Base-by-base conservation (phyloP, 2,888 invertebrate species). In the Temnothorax unifasciatus region DNA sequence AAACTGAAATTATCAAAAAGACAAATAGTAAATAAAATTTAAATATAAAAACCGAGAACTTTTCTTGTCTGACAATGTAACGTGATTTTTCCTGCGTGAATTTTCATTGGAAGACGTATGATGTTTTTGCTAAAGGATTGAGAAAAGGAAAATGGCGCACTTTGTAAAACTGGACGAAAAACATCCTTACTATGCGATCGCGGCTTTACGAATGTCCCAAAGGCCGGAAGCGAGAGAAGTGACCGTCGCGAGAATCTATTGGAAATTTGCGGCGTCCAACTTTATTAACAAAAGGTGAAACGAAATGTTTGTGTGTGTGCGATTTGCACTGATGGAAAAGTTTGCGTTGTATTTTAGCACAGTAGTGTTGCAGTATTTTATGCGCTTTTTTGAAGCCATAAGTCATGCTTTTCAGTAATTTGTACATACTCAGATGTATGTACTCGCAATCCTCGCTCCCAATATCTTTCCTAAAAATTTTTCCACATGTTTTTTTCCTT, bases 201-300 rank as follows among this genome's bases (percentile, higher is more conserved):
- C 93, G 21, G 93, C 92, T 21, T 89, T 90, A 57, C 92, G 93
- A 84, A 93, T 93, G 93, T 89, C 87, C 85, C 92, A 92, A 85
- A 92, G 90, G 29, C 90, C 92, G 50, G 93, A 93, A 90, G 88
- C 85, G 13, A 93, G 90, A 86, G 86, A 88, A 66, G 90, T 93
- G 81, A 93, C 93, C 11, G 84, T 88, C 71, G 93, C 90, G 63
- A 91, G 91, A 82, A 86, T 93, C 83, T 93, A 92, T 91, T 93
- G 93, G 93, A 93, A 93, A 89, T 93, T 93, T 64, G 93, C 91
- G 21, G 92, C 93, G 63, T 92, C 92, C 92, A 93, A 93, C 91
- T 93, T 92, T 83, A 85, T 93, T 88, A 90, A 89, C 41, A 93
- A 91, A 88, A 92, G 92, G 92, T 92, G 90, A 90, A 84, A 52